Evolutionary conservation across 2,113 vertebrate species (phyloP).

Genomic region (Promerops cafer): DNA sequence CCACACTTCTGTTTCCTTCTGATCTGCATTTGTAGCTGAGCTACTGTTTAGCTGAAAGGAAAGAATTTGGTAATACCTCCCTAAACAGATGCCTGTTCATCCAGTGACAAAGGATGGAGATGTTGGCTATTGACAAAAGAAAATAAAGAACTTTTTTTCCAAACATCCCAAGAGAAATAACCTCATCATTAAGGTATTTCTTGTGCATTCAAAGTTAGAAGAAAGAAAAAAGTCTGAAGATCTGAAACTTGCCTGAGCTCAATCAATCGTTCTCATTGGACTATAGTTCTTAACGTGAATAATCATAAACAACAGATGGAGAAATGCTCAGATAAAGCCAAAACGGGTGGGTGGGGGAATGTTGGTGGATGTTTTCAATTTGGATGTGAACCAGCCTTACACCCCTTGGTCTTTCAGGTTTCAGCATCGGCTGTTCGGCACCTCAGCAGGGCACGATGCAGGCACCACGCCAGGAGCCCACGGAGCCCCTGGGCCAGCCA

Average conservation of each 20-base stretch:
- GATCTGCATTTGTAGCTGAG: constrained; percentile 29
- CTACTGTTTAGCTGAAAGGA: constrained; percentile 16
- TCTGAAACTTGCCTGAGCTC: not conserved
- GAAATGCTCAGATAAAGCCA: not conserved
- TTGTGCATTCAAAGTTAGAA: not conserved
- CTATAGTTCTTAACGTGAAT: not conserved
- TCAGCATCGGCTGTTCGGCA: accelerated
- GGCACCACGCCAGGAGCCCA: accelerated
- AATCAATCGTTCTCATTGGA: not conserved
- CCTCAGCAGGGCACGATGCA: accelerated
- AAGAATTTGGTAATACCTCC: constrained; percentile 6
- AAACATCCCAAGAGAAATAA: not conserved
- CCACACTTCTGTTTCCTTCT: not conserved
- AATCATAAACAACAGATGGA: constrained; percentile 12
- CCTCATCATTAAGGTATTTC: not conserved
- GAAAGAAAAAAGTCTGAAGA: not conserved
- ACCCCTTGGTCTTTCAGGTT: constrained; percentile 5
- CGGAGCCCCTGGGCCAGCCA: accelerated
- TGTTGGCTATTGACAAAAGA: not conserved
- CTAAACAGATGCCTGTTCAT: not conserved
- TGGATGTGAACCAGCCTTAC: not conserved
- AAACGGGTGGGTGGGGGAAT: not conserved
- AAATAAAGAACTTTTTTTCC: not conserved
- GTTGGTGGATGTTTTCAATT: not conserved
- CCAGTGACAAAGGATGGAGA: not conserved